These are phyloP conservation scores for Apoda limacodes DNA, from an alignment of 2,888 invertebrate genomes.

Conservation along the genomic window DNA sequence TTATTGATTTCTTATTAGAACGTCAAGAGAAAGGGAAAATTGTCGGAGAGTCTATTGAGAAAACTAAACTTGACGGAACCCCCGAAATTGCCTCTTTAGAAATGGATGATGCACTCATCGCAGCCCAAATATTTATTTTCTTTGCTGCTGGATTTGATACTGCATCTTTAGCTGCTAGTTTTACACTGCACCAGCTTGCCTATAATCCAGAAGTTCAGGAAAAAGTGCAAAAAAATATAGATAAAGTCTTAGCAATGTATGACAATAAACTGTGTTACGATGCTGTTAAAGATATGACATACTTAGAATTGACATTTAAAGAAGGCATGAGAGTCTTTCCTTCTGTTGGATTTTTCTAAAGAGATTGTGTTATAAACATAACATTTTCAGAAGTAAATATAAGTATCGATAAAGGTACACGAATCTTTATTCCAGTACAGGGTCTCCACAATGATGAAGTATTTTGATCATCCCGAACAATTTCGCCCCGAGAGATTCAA, in stretches of 20 bases:
- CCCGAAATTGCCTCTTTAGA: conserved; percentile 27
- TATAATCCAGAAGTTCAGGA: conserved; percentile 32
- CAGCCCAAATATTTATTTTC: conserved; percentile 41
- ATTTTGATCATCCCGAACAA: conserved; percentile 32
- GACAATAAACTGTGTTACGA: conserved; percentile 33
- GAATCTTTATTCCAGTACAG: conserved; percentile 29
- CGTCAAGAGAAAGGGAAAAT: conserved; percentile 32
- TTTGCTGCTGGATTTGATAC: conserved; percentile 47
- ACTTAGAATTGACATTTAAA: conserved; percentile 35
- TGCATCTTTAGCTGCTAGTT: conserved; percentile 40
- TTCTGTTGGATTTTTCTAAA: conserved; percentile 35
- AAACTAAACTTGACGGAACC: conserved; percentile 28
- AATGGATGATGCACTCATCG: conserved; percentile 32
- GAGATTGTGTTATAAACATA: conserved; percentile 31
- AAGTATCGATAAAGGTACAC: conserved; percentile 33
- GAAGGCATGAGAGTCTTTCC: conserved; percentile 45
- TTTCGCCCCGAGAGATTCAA: conserved; percentile 41
- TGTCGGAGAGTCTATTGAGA: conserved; percentile 34
- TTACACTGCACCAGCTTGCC: conserved; percentile 39
- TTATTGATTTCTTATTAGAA: conserved; percentile 38
- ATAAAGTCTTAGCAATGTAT: conserved; percentile 29
- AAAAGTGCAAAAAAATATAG: conserved; percentile 35
- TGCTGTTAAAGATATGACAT: conserved; percentile 38
- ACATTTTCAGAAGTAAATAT: conserved; percentile 33
- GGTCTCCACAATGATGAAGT: conserved; percentile 37